Evolutionary conservation across 2,113 vertebrate species (phyloP).

Genomic region (Todiramphus saurophagus): DNA sequence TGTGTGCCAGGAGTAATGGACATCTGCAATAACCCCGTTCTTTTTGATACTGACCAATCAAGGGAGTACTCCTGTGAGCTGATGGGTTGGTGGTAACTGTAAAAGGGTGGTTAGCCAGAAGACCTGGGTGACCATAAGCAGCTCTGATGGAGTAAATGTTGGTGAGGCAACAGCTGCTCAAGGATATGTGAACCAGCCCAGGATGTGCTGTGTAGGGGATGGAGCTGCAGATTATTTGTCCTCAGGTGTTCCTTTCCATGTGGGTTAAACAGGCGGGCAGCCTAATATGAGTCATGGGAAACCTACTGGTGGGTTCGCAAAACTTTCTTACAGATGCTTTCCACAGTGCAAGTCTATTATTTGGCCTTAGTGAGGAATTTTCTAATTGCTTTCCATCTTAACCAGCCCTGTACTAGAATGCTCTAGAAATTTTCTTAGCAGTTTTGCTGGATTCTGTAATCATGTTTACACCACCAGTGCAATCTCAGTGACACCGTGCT

Average conservation of each 20-base stretch:
- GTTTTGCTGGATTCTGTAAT: conserved; percentile 55
- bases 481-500: conserved; percentile 30
- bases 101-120: background rate
- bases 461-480: conserved; percentile 33
- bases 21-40: background rate
- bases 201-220: background rate
- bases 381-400: conserved; percentile 20
- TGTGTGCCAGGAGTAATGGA: background rate
- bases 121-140: background rate
- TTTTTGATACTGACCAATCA: background rate
- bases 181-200: background rate
- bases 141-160: background rate
- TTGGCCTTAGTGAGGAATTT: conserved; percentile 28
- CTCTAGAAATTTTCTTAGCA: conserved; percentile 61
- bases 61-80: background rate
- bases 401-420: background rate
- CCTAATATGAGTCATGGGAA: background rate
- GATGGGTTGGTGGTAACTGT: background rate
- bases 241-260: background rate
- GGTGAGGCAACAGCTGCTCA: background rate
- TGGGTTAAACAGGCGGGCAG: background rate
- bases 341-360: conserved; percentile 32
- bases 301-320: background rate
- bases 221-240: background rate
- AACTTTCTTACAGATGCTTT: conserved; percentile 25